Conservation (phyloP, 2,888 invertebrate genomes). For the Acanthopleura granulata region DNA sequence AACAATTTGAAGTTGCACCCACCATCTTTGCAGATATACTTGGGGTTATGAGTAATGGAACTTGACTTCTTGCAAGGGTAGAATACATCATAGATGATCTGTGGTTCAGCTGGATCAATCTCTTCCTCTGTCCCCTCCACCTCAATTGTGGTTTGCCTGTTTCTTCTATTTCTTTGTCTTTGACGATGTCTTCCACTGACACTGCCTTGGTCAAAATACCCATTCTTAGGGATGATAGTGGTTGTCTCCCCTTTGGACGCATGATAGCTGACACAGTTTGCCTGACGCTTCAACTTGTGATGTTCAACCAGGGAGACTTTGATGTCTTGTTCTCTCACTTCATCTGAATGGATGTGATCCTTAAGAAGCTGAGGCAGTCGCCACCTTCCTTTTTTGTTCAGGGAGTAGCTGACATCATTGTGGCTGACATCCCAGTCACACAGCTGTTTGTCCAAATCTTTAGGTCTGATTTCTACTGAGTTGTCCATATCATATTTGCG, state of each 20-base stretch:
- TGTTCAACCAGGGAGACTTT: slow-evolving; percentile 15
- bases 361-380: slow-evolving; percentile 18
- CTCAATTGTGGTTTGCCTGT: too few relatives aligned
- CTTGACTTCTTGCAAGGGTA: slow-evolving; percentile 10
- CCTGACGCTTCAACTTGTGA: slow-evolving; percentile 8
- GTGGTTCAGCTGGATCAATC: neutral
- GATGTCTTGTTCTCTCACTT: slow-evolving; percentile 6
- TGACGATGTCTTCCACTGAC: neutral
- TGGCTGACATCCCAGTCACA: neutral
- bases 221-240: neutral
- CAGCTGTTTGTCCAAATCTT: neutral
- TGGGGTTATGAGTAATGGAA: slow-evolving; percentile 7
- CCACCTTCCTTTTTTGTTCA: slow-evolving; percentile 26
- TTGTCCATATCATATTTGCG: neutral
- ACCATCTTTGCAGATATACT: slow-evolving; percentile 2
- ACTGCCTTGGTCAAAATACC: neutral
- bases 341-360: neutral
- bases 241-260: slow-evolving; percentile 13
- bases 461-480: neutral
- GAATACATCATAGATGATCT: slow-evolving; percentile 16
- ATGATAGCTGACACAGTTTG: slow-evolving; percentile 16
- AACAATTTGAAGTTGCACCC: neutral
- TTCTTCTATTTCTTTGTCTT: neutral
- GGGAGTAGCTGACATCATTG: slow-evolving; percentile 16
- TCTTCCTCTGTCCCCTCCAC: neutral